Evolutionary conservation across 2,113 vertebrate species (phyloP).

Genomic region (Sylvilagus bachmani): DNA sequence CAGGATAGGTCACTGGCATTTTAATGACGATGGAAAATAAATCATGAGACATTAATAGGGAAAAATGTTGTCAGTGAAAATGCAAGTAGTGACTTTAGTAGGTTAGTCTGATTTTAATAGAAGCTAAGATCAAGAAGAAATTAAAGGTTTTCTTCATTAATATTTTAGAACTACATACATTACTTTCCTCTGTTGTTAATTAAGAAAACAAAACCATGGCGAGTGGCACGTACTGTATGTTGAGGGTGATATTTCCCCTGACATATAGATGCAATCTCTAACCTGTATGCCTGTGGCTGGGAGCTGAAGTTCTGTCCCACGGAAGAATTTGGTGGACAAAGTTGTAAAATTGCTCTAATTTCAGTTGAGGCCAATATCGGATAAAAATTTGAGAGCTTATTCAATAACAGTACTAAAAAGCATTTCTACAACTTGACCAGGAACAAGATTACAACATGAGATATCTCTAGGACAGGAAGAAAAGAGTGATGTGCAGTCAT

Average conservation of each 20-base stretch:
- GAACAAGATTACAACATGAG: neutral
- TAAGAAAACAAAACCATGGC: neutral
- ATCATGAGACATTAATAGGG: neutral
- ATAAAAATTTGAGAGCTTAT: neutral
- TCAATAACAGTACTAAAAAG: constrained; percentile 48
- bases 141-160: neutral
- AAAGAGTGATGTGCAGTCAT: neutral
- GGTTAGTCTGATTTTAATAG: neutral
- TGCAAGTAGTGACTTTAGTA: neutral
- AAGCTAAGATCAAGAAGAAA: constrained; percentile 8
- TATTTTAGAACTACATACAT: neutral
- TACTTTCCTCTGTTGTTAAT: neutral
- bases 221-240: neutral
- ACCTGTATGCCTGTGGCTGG: neutral
- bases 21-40: constrained; percentile 50
- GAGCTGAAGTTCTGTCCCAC: neutral
- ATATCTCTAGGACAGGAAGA: neutral
- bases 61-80: constrained; percentile 28
- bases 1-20: neutral
- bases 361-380: neutral
- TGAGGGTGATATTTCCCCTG: neutral
- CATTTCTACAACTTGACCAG: neutral
- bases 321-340: too few relatives aligned
- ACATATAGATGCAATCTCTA: neutral
- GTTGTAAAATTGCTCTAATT: neutral